Conservation (phyloP, 2,113 vertebrate species). For the Peucedramus taeniatus region DNA sequence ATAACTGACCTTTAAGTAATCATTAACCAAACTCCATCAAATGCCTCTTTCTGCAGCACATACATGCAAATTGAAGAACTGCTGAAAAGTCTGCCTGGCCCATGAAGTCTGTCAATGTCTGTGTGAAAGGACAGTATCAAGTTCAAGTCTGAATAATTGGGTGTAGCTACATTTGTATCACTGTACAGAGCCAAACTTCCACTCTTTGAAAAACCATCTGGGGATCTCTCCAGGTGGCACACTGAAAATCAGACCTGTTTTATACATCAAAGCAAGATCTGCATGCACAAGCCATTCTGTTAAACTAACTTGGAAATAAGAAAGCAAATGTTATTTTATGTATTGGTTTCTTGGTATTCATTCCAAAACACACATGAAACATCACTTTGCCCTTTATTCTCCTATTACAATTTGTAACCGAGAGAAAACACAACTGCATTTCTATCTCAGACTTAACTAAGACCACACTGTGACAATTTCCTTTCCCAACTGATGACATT, state of each 20-base stretch:
- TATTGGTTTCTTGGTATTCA: neutral
- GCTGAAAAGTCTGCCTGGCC: neutral
- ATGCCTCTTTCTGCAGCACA: neutral
- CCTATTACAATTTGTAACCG: neutral
- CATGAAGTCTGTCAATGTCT: neutral
- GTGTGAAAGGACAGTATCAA: neutral
- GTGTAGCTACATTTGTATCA: neutral
- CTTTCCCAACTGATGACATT: slow-evolving; percentile 58
- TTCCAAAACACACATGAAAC: neutral
- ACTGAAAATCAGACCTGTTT: neutral
- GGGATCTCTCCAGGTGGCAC: fast-evolving
- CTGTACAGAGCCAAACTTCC: neutral
- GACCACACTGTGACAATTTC: slow-evolving; percentile 24
- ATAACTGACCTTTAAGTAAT: neutral
- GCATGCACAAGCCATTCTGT: neutral
- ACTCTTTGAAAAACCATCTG: neutral
- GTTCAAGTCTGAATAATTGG: neutral
- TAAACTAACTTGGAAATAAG: neutral
- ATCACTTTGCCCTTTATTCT: neutral
- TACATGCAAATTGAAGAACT: neutral
- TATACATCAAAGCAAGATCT: neutral
- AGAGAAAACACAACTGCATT: neutral
- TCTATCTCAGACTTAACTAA: neutral
- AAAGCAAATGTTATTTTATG: neutral
- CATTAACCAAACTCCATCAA: neutral